These are phyloP conservation scores for Allygus modestus DNA, from an alignment of 2,888 invertebrate genomes.

Conservation along the genomic window DNA sequence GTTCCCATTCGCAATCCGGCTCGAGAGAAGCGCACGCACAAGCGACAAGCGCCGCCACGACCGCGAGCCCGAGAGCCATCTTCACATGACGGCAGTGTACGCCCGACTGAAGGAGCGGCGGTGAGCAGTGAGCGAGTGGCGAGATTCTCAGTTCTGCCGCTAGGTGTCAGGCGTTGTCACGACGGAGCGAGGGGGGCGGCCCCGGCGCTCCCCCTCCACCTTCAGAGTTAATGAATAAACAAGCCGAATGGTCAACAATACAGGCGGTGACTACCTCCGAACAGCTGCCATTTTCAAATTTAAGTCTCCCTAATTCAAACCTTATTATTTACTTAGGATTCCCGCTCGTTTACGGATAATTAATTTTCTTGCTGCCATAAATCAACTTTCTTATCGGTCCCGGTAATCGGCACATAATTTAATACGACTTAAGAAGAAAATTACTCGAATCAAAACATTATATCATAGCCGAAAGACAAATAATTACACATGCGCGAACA, in stretches of 20 bases:
- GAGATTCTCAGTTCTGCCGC: slow-evolving; percentile 22
- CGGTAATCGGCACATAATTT: slow-evolving; percentile 45
- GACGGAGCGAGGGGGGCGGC: slow-evolving; percentile 60
- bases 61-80: slow-evolving; percentile 59
- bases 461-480: slow-evolving; percentile 45
- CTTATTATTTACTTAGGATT: slow-evolving; percentile 39
- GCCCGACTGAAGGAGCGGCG: slow-evolving; percentile 52
- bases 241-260: slow-evolving; percentile 42
- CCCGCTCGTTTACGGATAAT: slow-evolving; percentile 31
- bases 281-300: slow-evolving; percentile 48
- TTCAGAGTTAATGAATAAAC: slow-evolving; percentile 45
- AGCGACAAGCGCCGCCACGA: slow-evolving; percentile 47
- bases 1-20: slow-evolving; percentile 85
- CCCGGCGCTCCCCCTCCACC: slow-evolving; percentile 40
- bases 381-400: slow-evolving; percentile 39
- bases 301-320: slow-evolving; percentile 37
- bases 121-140: slow-evolving; percentile 3
- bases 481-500: slow-evolving; percentile 35
- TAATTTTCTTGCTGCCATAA: slow-evolving; percentile 42
- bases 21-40: slow-evolving; percentile 73
- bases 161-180: slow-evolving; percentile 61
- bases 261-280: slow-evolving; percentile 19
- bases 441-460: slow-evolving; percentile 53
- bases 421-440: slow-evolving; percentile 41
- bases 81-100: slow-evolving; percentile 62